Evolutionary conservation across 2,113 vertebrate genomes (phyloP), one percentile per base, ranked within the genome.

Genomic region (Barbus barbus): DNA sequence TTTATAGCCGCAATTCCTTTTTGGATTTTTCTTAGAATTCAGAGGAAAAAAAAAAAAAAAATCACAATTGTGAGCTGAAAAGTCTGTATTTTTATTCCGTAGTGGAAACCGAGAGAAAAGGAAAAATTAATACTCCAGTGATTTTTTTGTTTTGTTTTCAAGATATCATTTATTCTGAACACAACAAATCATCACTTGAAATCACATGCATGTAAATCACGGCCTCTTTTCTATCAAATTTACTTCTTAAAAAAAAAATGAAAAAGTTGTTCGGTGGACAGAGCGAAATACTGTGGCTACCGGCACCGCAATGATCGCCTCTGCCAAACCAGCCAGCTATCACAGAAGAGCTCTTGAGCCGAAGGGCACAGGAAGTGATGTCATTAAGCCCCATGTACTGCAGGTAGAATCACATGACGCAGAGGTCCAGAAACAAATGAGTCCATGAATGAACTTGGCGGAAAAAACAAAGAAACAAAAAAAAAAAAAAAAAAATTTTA

Each of bases 341-440:
- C 77, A 61, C 77, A 79, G 56, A 79, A 24, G 5, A 60, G 76
- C 28, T 38, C 53, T 78, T 18, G 26, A 75, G 3, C 48, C 28
- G 20, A 53, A 75, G 51, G 56, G 8, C 58, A 85, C 78, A 82
- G 78, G 84, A 86, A 86, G 85, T 86, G 85, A 83, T 51, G 74
- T 83, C 61, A 78, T 72, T 31, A n/a, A 24, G 18, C 33, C 76
- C 36, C 13, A 44, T 82, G 60, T n/a, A 58, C 22, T 14, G 4
- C 31, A 77, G 82, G 56, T 56, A 61, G 8, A 71, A 48, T 84
- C 41, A 80, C 28, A 69, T 11, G 13, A 46, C 5, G 61, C 16
- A 20, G 48, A 56, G 22, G 22, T 26, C 36, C n/a, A 61, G 14
- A 36, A 78, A 58, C 56, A 36, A 63, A 44, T 6, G 4, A 67